Evolutionary conservation across 1,140 invertebrate genomes (phyloP).

Genomic region (Aricia agestis): DNA sequence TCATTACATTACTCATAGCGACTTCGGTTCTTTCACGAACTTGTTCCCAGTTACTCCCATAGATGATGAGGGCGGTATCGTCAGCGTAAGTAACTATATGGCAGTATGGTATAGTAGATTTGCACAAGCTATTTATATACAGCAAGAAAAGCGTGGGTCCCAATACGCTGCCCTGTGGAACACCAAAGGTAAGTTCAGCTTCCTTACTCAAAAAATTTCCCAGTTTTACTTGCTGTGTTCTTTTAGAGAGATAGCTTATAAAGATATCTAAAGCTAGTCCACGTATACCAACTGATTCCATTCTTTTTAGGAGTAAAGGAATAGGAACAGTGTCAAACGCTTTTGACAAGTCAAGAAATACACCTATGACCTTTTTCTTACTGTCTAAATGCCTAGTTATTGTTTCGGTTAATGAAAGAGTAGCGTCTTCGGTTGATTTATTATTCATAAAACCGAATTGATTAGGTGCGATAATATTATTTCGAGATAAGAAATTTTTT

Average conservation of each 20-base stretch:
- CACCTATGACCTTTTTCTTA: not conserved
- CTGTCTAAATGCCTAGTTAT: slow-evolving; percentile 9
- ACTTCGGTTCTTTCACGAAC: too few species aligned
- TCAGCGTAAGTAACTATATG: not conserved
- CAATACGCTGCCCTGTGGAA: not conserved
- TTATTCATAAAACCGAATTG: slow-evolving; percentile 14
- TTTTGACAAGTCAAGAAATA: slow-evolving; percentile 15
- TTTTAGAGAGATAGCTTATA: not conserved
- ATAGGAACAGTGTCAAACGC: slow-evolving; percentile 3
- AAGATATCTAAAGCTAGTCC: not conserved
- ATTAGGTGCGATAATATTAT: slow-evolving; percentile 5
- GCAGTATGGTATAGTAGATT: not conserved
- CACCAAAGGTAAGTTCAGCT: not conserved
- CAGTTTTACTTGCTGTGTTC: not conserved
- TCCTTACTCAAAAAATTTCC: not conserved
- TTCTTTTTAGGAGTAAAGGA: not conserved
- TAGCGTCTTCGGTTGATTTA: slow-evolving; percentile 12
- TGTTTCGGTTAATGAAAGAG: not conserved
- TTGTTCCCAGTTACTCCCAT: too few species aligned
- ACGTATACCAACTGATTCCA: not conserved
- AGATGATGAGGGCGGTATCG: not conserved
- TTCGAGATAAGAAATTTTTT: not conserved
- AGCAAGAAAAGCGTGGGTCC: not conserved
- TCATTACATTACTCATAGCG: not conserved
- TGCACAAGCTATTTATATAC: slow-evolving; percentile 1